Conservation (phyloP, 2,113 vertebrate genomes). For the Cygnus buccinator region DNA sequence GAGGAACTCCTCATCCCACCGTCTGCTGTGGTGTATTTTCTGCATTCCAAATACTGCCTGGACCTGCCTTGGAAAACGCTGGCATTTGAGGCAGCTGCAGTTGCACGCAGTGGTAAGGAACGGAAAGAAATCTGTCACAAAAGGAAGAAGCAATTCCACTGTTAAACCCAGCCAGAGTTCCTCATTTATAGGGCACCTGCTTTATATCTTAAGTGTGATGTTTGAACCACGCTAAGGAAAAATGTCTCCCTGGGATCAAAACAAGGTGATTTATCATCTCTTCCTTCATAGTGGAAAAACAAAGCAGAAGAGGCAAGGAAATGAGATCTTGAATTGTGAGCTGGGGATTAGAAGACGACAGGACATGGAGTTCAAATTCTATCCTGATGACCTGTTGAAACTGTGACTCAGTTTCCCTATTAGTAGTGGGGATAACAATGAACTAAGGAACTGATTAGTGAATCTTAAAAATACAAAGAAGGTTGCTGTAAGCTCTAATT, state of each 20-base stretch:
- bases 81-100: conserved; percentile 27
- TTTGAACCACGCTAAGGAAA: background rate
- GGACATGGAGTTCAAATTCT: background rate
- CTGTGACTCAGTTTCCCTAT: background rate
- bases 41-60: conserved; percentile 24
- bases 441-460: background rate
- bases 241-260: background rate
- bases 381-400: background rate
- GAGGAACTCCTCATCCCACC: background rate
- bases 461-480: background rate
- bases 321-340: background rate
- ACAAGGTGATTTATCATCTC: conserved; percentile 7
- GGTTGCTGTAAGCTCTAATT: background rate
- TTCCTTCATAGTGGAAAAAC: background rate
- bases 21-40: background rate
- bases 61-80: background rate
- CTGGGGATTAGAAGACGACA: background rate
- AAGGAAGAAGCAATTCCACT: background rate
- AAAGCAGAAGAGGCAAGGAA: background rate
- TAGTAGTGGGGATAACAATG: background rate
- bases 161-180: background rate
- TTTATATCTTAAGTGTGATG: background rate
- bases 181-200: background rate
- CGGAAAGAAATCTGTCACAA: background rate
- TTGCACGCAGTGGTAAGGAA: fast-evolving